Evolutionary conservation across 2,888 invertebrate genomes (phyloP).

Genomic region (Eupithecia dodoneata): DNA sequence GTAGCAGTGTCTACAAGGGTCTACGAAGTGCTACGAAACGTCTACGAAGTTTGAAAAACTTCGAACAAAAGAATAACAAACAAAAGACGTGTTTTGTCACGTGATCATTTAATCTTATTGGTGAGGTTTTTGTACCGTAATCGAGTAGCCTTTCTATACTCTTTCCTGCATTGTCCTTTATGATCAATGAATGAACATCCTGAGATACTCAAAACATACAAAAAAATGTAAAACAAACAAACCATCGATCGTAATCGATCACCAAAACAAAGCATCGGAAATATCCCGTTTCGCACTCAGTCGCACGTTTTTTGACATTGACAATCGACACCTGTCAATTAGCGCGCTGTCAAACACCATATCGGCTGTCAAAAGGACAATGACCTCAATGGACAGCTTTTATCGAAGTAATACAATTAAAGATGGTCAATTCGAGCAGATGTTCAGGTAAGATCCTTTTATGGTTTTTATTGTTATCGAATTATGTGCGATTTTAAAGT

Average conservation of each 20-base stretch:
- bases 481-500: constrained; percentile 39
- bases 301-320: constrained; percentile 38
- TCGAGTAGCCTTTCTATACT: constrained; percentile 18
- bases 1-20: constrained; percentile 37
- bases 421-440: constrained; percentile 51
- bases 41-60: background rate
- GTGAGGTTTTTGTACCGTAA: constrained; percentile 9
- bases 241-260: constrained; percentile 49
- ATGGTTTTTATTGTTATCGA: constrained; percentile 31
- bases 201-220: constrained; percentile 34
- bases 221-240: constrained; percentile 43
- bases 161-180: constrained; percentile 24
- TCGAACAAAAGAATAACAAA: constrained; percentile 6
- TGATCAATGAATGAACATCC: constrained; percentile 40
- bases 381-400: constrained; percentile 45
- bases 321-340: constrained; percentile 64
- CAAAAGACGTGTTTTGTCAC: background rate
- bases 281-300: constrained; percentile 48
- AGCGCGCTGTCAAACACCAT: constrained; percentile 58
- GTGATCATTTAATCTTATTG: background rate
- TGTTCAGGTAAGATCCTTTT: constrained; percentile 48
- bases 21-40: constrained; percentile 50
- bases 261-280: constrained; percentile 59
- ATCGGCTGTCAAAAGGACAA: constrained; percentile 50
- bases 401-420: constrained; percentile 53